Evolutionary conservation across 2,888 invertebrate genomes (phyloP), one percentile per base, ranked within the genome.

Genomic region (Teinopalpus imperialis): DNA sequence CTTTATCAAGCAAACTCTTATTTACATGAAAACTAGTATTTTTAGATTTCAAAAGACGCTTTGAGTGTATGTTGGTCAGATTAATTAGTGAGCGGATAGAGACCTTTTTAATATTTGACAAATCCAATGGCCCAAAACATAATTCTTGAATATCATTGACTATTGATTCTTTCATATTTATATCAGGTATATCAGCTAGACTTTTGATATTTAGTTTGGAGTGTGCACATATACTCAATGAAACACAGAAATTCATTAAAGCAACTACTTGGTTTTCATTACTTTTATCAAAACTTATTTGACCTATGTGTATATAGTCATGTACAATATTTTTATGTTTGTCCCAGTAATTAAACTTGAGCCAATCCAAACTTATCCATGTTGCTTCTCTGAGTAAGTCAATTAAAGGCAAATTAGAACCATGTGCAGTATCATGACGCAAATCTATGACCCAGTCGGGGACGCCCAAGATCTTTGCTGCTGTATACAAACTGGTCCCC

Each of bases 381-480:
- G 92, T 80, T 1, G 93, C 95, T 54, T 91, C 86, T 66, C 92
- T 83, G 2, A 96, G 77, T 36, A 92, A 74, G 29, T 81, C 81
- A 16, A 94, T 69, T 0, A 93, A 90, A 8, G 95, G 95, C 18
- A 94, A 73, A 49, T 89, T 89, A 52, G 92, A 90, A 41, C 91
- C 91, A 69, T 97, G 96, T 16, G 95, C 93, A 24, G 93, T 91
- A 52, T 94, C 93, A 69, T 97, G 95, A 40, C 96, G 89, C 39
- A 96, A 71, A 53, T 93, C 92, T 3, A 96, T 92, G 44, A 97
- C 90, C 95, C 95, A 96, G 49, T 92, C 91, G 0, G 96, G 96
- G 26, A 96, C 90, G 27, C 92, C 92, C 46, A 93, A 75, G 70
- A 91, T 89, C 51, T 87, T 88, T 0, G 93, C 94, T 20, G 92